Conservation (phyloP, 2,888 invertebrate genomes). For the Keiferia lycopersicella region DNA sequence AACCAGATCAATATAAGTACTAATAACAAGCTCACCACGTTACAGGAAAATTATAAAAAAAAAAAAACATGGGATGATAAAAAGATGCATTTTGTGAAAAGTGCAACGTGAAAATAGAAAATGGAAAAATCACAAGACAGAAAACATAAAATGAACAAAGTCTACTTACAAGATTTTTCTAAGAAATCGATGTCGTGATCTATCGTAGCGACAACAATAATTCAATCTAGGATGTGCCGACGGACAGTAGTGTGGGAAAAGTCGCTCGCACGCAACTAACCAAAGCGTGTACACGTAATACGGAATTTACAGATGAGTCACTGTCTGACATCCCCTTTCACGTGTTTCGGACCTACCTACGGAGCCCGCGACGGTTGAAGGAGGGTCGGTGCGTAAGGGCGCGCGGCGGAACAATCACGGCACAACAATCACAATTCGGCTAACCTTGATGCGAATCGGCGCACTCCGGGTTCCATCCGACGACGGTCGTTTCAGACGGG, state of each 20-base stretch:
- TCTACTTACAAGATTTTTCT: slow-evolving; percentile 16
- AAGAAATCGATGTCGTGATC: slow-evolving; percentile 20
- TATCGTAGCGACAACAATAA: slow-evolving; percentile 12
- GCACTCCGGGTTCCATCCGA: slow-evolving; percentile 81
- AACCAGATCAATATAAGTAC: too few relatives aligned
- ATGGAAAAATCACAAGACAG: not conserved
- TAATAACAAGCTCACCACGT: too few relatives aligned
- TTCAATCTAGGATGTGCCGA: slow-evolving; percentile 15
- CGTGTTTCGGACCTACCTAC: slow-evolving; percentile 68
- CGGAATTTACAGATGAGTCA: slow-evolving; percentile 62
- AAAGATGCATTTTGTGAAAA: not conserved
- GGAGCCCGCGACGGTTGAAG: slow-evolving; percentile 67
- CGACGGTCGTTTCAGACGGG: slow-evolving; percentile 74
- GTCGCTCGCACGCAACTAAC: slow-evolving; percentile 3
- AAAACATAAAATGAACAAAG: not conserved
- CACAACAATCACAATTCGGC: slow-evolving; percentile 79
- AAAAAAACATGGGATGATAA: too few relatives aligned
- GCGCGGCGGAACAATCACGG: slow-evolving; percentile 52
- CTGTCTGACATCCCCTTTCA: slow-evolving; percentile 54
- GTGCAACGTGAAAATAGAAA: not conserved
- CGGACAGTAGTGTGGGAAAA: slow-evolving; percentile 22
- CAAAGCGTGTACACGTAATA: slow-evolving; percentile 31
- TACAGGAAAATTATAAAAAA: too few relatives aligned
- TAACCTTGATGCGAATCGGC: slow-evolving; percentile 81
- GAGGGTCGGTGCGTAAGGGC: slow-evolving; percentile 58